These are phyloP conservation scores for Solenopsis fugax DNA, from an alignment of 1,140 invertebrate species.

Conservation along the genomic window DNA sequence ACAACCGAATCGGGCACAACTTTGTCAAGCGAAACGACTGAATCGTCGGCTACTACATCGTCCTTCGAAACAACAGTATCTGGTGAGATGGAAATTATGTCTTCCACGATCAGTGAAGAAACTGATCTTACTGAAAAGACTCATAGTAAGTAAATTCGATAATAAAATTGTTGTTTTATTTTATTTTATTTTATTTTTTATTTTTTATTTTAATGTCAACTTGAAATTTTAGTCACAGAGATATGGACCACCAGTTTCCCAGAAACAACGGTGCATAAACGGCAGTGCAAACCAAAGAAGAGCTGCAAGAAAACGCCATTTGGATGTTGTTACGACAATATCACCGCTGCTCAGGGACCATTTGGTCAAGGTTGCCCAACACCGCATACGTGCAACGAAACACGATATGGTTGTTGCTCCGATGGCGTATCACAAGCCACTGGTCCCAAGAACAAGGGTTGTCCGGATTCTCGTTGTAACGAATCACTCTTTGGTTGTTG, in stretches of 20 bases:
- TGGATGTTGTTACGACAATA: constrained; percentile 96
- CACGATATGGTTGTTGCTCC: constrained; percentile 95
- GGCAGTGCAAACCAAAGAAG: constrained; percentile 89
- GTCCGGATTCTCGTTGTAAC: constrained; percentile 91
- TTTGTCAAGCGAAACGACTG: constrained; percentile 65
- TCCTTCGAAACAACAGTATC: constrained; percentile 75
- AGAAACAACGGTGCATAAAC: constrained; percentile 85
- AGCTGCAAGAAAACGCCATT: constrained; percentile 91
- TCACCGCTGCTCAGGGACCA: constrained; percentile 93
- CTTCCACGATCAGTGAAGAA: constrained; percentile 70
- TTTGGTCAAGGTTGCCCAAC: constrained; percentile 93
- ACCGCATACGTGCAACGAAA: constrained; percentile 92
- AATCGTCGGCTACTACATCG: constrained; percentile 58
- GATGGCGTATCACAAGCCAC: constrained; percentile 94
- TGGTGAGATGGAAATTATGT: constrained; percentile 69
- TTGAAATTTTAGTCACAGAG: constrained; percentile 75
- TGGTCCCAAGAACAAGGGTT: constrained; percentile 91
- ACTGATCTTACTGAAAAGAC: constrained; percentile 78
- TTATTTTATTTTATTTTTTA: too few relatives aligned
- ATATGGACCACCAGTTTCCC: constrained; percentile 82
- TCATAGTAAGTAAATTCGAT: constrained; percentile 65
- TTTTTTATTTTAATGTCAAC: constrained; percentile 18
- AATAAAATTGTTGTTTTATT: not conserved
- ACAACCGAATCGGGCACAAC: constrained; percentile 74
- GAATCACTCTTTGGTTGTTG: constrained; percentile 95